phyloP scores from a whole-genome alignment of 2,113 vertebrate species.

The Pithys albifrons region DNA sequence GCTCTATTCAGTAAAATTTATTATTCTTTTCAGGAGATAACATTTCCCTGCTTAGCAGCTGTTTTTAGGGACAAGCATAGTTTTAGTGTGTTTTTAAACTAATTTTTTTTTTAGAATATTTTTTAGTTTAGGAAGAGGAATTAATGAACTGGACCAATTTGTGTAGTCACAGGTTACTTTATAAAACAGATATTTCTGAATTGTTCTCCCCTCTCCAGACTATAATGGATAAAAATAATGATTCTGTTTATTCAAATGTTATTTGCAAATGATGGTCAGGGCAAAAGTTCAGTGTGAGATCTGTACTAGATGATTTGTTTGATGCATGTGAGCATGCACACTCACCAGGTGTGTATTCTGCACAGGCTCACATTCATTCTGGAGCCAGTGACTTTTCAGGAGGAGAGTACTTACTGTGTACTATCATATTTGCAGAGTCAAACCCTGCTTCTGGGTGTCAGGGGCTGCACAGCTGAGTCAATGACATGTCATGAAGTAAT shows the following conservation, averaged over 20 bases:
- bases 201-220: neutral
- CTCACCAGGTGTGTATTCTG: neutral
- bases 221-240: neutral
- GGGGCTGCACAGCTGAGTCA: neutral
- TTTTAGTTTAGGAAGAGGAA: neutral
- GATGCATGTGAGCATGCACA: accelerated
- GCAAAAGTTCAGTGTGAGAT: neutral
- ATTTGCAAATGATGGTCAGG: neutral
- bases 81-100: neutral
- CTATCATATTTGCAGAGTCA: neutral
- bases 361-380: neutral
- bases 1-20: neutral
- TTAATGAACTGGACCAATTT: neutral
- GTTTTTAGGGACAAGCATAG: neutral
- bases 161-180: neutral
- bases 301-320: neutral
- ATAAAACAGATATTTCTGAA: neutral
- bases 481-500: neutral
- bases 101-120: neutral
- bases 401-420: accelerated
- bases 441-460: neutral
- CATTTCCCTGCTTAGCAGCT: neutral
- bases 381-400: neutral
- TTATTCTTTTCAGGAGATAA: neutral
- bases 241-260: neutral